phyloP scores from a whole-genome alignment of 2,888 invertebrate genomes.

The Tetanocera ferruginea region DNA sequence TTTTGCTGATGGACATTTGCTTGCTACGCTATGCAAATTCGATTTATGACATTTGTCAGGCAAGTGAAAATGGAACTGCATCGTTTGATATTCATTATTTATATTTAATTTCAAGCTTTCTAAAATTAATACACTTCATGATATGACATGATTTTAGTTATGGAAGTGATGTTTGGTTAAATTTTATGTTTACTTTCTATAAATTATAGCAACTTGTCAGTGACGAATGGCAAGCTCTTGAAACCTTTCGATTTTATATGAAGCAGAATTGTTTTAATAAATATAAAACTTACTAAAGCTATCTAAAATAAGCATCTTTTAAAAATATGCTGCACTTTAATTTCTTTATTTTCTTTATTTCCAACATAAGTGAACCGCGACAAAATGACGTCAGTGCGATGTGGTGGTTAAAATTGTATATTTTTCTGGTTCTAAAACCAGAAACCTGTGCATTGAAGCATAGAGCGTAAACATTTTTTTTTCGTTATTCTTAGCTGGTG shows the following conservation, averaged over 20 bases:
- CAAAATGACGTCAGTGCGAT: neutral
- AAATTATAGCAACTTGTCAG: no score
- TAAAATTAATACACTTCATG: neutral
- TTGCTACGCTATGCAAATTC: no score
- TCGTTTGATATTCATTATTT: no score
- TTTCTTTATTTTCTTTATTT: neutral
- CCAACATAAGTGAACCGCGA: neutral
- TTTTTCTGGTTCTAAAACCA: neutral
- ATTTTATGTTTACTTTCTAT: neutral
- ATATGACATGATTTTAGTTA: no score
- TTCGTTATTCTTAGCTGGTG: no score
- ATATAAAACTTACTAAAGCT: neutral
- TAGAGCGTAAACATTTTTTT: neutral
- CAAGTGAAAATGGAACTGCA: neutral
- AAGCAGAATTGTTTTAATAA: no score
- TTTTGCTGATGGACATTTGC: neutral
- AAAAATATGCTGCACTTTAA: neutral
- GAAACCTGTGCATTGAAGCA: neutral
- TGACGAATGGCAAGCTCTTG: no score
- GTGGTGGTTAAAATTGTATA: neutral
- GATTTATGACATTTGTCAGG: neutral
- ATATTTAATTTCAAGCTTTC: neutral
- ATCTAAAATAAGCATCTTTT: neutral
- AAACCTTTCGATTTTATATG: no score
- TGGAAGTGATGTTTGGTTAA: no score